Percentiles rank a stretch among this genome's conserved stretches.
Evolutionary conservation across 2,888 invertebrate genomes (phyloP).

Genomic region (Chrysolina oricalcia): DNA sequence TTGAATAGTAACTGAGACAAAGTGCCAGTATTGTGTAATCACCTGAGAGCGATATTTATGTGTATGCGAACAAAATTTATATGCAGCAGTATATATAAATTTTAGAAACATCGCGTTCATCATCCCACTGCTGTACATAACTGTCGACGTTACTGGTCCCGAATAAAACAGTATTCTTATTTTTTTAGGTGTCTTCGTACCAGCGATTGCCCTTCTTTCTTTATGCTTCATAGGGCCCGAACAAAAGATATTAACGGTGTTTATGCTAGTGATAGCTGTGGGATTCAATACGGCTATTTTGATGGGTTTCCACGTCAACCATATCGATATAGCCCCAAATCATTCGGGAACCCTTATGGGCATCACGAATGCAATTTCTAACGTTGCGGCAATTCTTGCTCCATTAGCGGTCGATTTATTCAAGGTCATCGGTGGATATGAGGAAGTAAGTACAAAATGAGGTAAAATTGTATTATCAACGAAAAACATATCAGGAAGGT

Average conservation of each 20-base stretch:
- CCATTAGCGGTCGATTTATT: conserved; percentile 79
- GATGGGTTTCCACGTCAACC: conserved; percentile 85
- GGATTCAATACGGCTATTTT: conserved; percentile 84
- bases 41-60: too few species aligned
- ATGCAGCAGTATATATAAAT: too few species aligned
- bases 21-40: too few species aligned
- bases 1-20: too few species aligned
- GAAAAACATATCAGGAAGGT: too few species aligned
- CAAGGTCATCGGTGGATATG: conserved; percentile 57
- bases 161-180: conserved; percentile 27
- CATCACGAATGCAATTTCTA: conserved; percentile 85
- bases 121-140: neutral
- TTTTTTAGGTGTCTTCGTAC: conserved; percentile 73
- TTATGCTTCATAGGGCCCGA: conserved; percentile 73
- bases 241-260: conserved; percentile 76
- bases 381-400: conserved; percentile 85
- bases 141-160: neutral
- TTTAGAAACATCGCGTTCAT: neutral
- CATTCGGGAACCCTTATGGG: conserved; percentile 90
- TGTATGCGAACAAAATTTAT: too few species aligned
- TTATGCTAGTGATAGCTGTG: conserved; percentile 81
- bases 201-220: conserved; percentile 80
- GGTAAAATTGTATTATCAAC: too few species aligned
- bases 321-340: conserved; percentile 89
- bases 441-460: conserved; percentile 75